Percentiles rank a stretch among this genome's conserved stretches.
Conservation (phyloP, 2,888 invertebrate species). For the Ophioninae sp. region DNA sequence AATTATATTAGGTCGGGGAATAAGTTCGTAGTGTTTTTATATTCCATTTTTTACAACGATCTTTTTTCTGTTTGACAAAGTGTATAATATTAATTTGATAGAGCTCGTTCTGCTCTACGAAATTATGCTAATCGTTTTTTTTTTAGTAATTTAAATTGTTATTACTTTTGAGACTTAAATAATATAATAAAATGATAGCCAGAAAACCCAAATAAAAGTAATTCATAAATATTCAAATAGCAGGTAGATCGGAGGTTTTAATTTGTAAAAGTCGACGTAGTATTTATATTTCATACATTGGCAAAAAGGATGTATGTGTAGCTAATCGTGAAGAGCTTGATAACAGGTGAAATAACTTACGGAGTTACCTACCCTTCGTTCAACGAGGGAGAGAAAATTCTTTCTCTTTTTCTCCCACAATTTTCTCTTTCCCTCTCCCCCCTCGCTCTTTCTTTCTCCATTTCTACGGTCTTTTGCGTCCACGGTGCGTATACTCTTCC, state of each 20-base stretch:
- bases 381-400: slow-evolving; percentile 1
- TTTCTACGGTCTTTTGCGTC: slow-evolving; percentile 23
- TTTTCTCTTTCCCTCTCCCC: slow-evolving; percentile 13
- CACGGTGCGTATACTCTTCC: slow-evolving; percentile 24
- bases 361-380: slow-evolving; percentile 47
- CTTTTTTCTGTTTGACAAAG: too few species aligned
- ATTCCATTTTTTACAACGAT: too few species aligned
- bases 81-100: too few species aligned
- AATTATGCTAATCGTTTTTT: too few species aligned
- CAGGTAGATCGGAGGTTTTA: not conserved
- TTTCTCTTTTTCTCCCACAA: not conserved
- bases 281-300: slow-evolving; percentile 4
- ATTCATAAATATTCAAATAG: not conserved
- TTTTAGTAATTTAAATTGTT: too few species aligned
- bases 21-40: too few species aligned
- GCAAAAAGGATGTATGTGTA: not conserved
- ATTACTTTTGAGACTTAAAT: too few species aligned
- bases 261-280: not conserved
- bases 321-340: slow-evolving; percentile 48
- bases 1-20: too few species aligned
- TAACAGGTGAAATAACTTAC: slow-evolving; percentile 53
- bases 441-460: not conserved
- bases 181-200: not conserved
- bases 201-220: not conserved
- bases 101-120: too few species aligned